These are phyloP conservation scores for Phodopus roborovskii DNA, from an alignment of 2,113 vertebrate species.

Conservation along the genomic window DNA sequence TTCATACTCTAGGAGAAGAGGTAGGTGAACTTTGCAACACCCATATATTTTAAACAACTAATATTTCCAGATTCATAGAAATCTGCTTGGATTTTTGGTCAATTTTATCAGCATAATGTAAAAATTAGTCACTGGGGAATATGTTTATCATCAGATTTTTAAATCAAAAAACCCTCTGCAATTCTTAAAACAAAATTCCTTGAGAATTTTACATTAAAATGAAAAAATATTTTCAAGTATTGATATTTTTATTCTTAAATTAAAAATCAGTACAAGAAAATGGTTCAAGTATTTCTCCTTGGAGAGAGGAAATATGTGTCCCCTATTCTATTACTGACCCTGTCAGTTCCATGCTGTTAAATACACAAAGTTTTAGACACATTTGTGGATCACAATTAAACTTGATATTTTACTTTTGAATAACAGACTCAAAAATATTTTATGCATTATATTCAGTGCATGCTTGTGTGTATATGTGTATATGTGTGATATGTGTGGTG, in stretches of 20 bases:
- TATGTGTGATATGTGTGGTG: background rate
- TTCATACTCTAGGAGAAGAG: background rate
- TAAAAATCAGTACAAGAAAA: background rate
- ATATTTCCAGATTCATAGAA: background rate
- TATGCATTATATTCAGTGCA: background rate
- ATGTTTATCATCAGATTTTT: background rate
- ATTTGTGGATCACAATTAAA: background rate
- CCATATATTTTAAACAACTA: background rate
- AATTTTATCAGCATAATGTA: background rate
- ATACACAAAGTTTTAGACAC: background rate
- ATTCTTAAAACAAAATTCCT: background rate
- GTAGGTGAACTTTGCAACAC: background rate
- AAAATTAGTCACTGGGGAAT: background rate
- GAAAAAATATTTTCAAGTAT: background rate
- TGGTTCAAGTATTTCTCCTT: background rate
- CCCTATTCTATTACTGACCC: background rate
- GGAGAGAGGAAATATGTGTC: background rate
- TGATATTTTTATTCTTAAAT: slow-evolving; percentile 1
- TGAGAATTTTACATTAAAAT: slow-evolving; percentile 15
- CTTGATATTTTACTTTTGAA: background rate
- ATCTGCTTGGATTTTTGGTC: background rate
- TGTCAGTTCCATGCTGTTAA: background rate
- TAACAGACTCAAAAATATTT: background rate
- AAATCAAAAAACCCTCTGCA: background rate
- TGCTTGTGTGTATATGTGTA: background rate